Evolutionary conservation across 2,888 invertebrate genomes (phyloP), one percentile per base, ranked within the genome.

Genomic region (Heliconius cydno): DNA sequence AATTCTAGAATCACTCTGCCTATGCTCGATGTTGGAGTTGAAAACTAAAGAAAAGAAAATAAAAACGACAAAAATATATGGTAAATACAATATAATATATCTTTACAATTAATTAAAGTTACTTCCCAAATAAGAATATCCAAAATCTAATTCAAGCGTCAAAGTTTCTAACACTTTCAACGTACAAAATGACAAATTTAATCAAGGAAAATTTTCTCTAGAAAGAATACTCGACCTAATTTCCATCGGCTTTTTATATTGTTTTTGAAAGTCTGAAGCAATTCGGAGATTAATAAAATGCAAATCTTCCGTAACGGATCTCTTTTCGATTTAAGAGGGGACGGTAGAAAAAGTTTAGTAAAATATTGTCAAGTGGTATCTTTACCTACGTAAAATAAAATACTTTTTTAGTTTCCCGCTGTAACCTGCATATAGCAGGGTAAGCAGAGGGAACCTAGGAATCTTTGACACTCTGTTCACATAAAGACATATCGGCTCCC

Each of bases 281-380:
- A 76, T 79, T 73, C 63, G 34, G 67, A 81, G 76, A 81, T 81
- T 79, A 80, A 80, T 78, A 79, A 79, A 79, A 79, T 79, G 70
- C 72, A 78, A 80, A 75, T 78, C 65, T 57, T 77, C 74, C 78
- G 78, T 80, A 78, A 75, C 68, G 74, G 74, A 79, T 68, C 78
- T 70, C 46, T 68, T 79, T 75, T 63, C 60, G 67, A 60, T 79
- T 75, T 79, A 46, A 75, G 30, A 78, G 41, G 38, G 65, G 68
- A 77, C 68, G 65, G 76, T 73, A 66, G 63, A 73, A 46, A 22
- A 75, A 65, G 22, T 75, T 66, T 46, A 46, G 65, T 19, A 3
- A 46, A 75, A 65, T 46, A 75, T 30, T 75, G 66, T 41, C 25
- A 65, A 63, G 75, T 75, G 15, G 9, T 72, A 34, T 1, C 7